phyloP scores from a whole-genome alignment of 2,888 invertebrate species.

The Dermolepida albohirtum region DNA sequence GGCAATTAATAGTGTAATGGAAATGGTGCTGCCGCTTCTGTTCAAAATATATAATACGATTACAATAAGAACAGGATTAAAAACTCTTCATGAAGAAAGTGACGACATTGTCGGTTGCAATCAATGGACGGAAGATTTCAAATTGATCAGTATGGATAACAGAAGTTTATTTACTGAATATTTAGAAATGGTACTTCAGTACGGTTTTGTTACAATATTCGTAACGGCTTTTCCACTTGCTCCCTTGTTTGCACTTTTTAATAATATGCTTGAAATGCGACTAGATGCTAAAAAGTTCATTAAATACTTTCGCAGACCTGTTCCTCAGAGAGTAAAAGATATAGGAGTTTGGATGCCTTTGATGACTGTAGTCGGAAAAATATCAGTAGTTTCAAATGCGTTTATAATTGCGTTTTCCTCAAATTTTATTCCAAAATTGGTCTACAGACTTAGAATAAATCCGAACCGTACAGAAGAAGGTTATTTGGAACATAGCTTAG shows the following conservation, averaged over 20 bases:
- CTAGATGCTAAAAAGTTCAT: conserved; percentile 86
- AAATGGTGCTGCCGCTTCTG: conserved; percentile 78
- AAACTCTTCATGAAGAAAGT: conserved; percentile 62
- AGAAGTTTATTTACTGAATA: conserved; percentile 84
- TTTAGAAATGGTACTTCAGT: conserved; percentile 90
- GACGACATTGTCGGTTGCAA: conserved; percentile 67
- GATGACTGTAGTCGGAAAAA: conserved; percentile 78
- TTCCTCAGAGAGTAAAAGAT: conserved; percentile 78
- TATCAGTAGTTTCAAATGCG: conserved; percentile 84
- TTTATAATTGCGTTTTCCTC: conserved; percentile 85
- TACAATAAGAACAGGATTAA: conserved; percentile 66
- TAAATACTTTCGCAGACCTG: conserved; percentile 78
- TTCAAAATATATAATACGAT: conserved; percentile 69
- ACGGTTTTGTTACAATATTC: conserved; percentile 87
- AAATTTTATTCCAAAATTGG: conserved; percentile 82
- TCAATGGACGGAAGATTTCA: conserved; percentile 82
- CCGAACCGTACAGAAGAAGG: conserved; percentile 68
- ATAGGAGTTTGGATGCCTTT: conserved; percentile 86
- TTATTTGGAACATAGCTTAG: conserved; percentile 77
- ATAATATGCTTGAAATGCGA: conserved; percentile 86
- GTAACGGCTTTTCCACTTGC: conserved; percentile 89
- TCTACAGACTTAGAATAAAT: conserved; percentile 72
- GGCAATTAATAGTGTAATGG: conserved; percentile 79
- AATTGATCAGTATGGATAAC: conserved; percentile 73
- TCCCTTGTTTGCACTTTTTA: conserved; percentile 83